Percentiles rank a stretch among this genome's conserved stretches.
These are phyloP conservation scores for Leptopilina drosophilae DNA, from an alignment of 2,888 invertebrate genomes.

Conservation along the genomic window DNA sequence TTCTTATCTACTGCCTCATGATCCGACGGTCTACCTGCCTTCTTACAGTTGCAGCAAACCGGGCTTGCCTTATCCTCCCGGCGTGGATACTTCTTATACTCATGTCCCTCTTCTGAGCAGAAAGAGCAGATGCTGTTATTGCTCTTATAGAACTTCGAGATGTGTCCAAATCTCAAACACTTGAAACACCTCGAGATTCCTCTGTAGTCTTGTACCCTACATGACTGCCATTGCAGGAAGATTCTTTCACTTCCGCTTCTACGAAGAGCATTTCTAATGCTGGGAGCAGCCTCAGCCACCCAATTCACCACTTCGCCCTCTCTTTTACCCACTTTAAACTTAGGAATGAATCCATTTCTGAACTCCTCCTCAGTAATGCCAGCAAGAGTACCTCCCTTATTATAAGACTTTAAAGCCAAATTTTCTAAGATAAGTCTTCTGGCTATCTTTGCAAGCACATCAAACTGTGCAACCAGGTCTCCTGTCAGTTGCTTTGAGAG, in stretches of 20 bases:
- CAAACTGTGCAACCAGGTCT: no score
- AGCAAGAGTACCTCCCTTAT: no score
- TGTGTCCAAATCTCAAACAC: constrained; percentile 23
- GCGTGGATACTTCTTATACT: no score
- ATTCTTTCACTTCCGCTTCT: not conserved
- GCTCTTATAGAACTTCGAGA: not conserved
- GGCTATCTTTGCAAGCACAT: no score
- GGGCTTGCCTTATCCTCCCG: not conserved
- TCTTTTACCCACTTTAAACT: no score
- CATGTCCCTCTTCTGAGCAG: no score
- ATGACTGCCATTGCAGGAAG: not conserved
- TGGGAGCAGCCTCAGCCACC: constrained; percentile 12
- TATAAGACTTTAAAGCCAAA: no score
- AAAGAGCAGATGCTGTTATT: no score
- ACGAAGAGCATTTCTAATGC: not conserved
- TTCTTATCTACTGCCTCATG: not conserved
- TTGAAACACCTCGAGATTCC: constrained; percentile 28
- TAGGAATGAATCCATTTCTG: no score
- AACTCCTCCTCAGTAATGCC: no score
- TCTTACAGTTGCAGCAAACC: not conserved
- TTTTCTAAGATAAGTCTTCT: no score
- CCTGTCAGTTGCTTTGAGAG: no score
- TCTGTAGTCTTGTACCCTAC: constrained; percentile 14
- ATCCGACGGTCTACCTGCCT: not conserved
- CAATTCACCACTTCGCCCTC: not conserved